phyloP scores from a whole-genome alignment of 2,797 vertebrate species.

The Spea hammondii region DNA sequence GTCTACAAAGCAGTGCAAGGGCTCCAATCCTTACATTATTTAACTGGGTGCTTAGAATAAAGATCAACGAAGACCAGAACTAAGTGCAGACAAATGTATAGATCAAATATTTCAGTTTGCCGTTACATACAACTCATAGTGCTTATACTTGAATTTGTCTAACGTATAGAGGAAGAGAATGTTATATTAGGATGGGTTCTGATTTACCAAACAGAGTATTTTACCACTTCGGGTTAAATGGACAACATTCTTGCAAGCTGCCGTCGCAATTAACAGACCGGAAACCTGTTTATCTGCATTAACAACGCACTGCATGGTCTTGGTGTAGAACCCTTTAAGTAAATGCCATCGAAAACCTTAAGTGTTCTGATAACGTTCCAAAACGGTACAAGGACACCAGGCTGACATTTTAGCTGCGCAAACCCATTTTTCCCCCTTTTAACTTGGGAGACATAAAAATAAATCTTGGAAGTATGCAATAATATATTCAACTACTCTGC shows the following conservation, averaged over 20 bases:
- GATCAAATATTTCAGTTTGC: too few relatives aligned
- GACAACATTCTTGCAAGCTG: not conserved
- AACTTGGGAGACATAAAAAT: constrained; percentile 6
- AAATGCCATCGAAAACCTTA: not conserved
- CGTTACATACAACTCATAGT: too few relatives aligned
- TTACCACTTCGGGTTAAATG: not conserved
- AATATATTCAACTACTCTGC: not conserved
- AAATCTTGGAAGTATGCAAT: not conserved
- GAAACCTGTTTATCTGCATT: not conserved
- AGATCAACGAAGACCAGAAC: too few relatives aligned
- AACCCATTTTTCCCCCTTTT: not conserved
- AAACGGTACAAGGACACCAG: not conserved
- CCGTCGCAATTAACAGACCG: not conserved
- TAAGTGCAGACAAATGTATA: too few relatives aligned
- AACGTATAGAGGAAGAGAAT: not conserved
- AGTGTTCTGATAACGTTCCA: not conserved
- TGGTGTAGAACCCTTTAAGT: constrained; percentile 9
- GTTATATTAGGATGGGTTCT: not conserved
- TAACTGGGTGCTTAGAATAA: too few relatives aligned
- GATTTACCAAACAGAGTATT: not conserved
- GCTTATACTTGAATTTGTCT: too few relatives aligned
- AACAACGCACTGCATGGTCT: not conserved
- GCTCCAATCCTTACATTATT: too few relatives aligned
- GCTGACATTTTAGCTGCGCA: constrained; percentile 12
- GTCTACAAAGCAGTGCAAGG: too few relatives aligned